phyloP scores from a whole-genome alignment of 2,797 vertebrate species.

The Euthynnus affinis region DNA sequence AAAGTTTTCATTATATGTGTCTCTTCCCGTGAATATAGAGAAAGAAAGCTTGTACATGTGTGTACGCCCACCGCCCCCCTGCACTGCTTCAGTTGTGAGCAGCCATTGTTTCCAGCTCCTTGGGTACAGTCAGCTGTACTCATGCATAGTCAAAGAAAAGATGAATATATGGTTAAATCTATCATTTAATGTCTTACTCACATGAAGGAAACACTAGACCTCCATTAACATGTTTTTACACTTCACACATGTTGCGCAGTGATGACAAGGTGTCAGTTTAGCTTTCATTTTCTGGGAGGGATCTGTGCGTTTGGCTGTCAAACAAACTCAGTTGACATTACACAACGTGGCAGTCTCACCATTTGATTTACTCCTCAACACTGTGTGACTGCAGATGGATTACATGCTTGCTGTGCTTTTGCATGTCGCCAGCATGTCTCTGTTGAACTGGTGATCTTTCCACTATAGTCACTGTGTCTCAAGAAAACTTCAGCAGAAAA shows the following conservation, averaged over 20 bases:
- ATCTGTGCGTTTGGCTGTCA: not conserved
- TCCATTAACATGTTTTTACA: not conserved
- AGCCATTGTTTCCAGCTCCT: slow-evolving; percentile 50
- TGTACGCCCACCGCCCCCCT: slow-evolving; percentile 30
- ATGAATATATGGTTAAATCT: not conserved
- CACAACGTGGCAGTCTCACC: slow-evolving; percentile 10
- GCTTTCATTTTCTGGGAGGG: not conserved
- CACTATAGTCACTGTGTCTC: slow-evolving; percentile 4
- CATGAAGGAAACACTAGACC: not conserved
- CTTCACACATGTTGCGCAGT: not conserved
- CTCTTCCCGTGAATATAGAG: slow-evolving; percentile 35
- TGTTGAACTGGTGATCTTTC: slow-evolving; percentile 20
- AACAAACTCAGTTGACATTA: not conserved
- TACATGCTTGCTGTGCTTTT: slow-evolving; percentile 6
- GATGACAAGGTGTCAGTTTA: not conserved
- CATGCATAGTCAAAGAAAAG: slow-evolving; percentile 26
- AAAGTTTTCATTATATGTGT: slow-evolving; percentile 53
- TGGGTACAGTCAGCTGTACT: not conserved
- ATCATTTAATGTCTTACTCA: not conserved
- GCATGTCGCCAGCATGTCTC: slow-evolving; percentile 11
- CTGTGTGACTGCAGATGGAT: slow-evolving; percentile 29
- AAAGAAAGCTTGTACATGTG: slow-evolving; percentile 52
- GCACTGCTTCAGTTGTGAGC: slow-evolving; percentile 43
- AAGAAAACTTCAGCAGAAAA: slow-evolving; percentile 2
- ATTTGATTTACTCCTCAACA: slow-evolving; percentile 24